Base-by-base conservation (phyloP, 2,797 vertebrate species). In the Hephaestus fuliginosus region DNA sequence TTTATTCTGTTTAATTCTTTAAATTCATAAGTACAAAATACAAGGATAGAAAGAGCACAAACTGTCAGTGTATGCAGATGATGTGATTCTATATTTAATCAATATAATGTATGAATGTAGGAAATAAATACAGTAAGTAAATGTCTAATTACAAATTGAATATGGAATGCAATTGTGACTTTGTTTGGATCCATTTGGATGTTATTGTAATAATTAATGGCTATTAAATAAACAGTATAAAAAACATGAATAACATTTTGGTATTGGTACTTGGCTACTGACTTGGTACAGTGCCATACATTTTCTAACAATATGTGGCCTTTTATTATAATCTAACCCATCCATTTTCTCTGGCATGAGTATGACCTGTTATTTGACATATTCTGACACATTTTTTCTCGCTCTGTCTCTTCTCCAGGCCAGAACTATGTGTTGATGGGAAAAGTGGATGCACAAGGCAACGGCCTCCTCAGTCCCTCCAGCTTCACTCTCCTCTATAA, bases 361-460 rank as follows among this genome's bases (percentile, higher is more conserved):
- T 60, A 25, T 25, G 25, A 25, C 25, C 25, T 65, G 17, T 0
- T 65, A 25, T 72, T n/a, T 57, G 11, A 22, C 3, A 5, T 5
- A 25, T 68, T 46, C 2, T 61, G 44, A 79, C 4, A 4, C 1
- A 6, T 33, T 20, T 18, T 76, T 70, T 56, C 36, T 70, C 62
- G 1, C 4, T 68, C 18, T 36, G 28, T 71, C 15, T 62, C 51
- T 56, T 73, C 7, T 70, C 7, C 90, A 98, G 97, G 97, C 25
- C 53, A 74, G 57, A 97, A 93, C 88, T 98, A 97, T 0, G 95
- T 98, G 83, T 78, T 98, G 89, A 98, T 97, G 97, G 97, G 97
- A 58, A 93, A 92, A 53, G 92, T 97, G 1, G 95, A 96, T 1
- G 65, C 86, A 0, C 90, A 90, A 18, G 96, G 96, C 51, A 91